Percentiles rank a stretch among this genome's conserved stretches.
phyloP scores from a whole-genome alignment of 1,140 invertebrate species.

The Atopsyche davidsoni region DNA sequence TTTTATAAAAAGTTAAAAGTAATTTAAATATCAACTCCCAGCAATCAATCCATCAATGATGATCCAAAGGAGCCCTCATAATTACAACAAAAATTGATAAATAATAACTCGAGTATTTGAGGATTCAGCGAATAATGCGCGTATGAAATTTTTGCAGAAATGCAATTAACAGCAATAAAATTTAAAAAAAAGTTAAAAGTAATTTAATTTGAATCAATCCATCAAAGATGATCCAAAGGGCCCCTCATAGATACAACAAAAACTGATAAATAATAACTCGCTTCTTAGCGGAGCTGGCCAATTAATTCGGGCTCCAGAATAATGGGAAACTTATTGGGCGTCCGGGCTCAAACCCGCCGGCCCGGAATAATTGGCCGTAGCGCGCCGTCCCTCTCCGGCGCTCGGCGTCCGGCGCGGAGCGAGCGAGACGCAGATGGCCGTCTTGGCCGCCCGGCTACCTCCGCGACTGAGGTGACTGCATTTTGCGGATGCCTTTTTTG shows the following conservation, averaged over 20 bases:
- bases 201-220: not conserved
- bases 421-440: conserved; percentile 8
- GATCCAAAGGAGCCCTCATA: no score
- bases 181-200: conserved; percentile 4
- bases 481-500: no score
- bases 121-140: conserved; percentile 3
- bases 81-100: not conserved
- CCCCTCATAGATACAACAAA: not conserved
- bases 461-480: no score
- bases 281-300: conserved; percentile 18
- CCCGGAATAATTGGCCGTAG: conserved; percentile 29
- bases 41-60: no score
- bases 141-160: not conserved
- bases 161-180: not conserved
- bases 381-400: conserved; percentile 9
- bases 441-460: no score
- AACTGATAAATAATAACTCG: conserved; percentile 27
- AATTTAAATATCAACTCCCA: not conserved
- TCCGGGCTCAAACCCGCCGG: conserved; percentile 25
- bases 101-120: not conserved
- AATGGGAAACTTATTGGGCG: conserved; percentile 29
- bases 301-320: conserved; percentile 30
- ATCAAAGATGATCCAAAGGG: not conserved
- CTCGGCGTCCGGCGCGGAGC: not conserved
- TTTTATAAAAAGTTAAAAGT: not conserved